These are phyloP conservation scores for Apis dorsata DNA, from an alignment of 1,140 invertebrate species.

Conservation along the genomic window DNA sequence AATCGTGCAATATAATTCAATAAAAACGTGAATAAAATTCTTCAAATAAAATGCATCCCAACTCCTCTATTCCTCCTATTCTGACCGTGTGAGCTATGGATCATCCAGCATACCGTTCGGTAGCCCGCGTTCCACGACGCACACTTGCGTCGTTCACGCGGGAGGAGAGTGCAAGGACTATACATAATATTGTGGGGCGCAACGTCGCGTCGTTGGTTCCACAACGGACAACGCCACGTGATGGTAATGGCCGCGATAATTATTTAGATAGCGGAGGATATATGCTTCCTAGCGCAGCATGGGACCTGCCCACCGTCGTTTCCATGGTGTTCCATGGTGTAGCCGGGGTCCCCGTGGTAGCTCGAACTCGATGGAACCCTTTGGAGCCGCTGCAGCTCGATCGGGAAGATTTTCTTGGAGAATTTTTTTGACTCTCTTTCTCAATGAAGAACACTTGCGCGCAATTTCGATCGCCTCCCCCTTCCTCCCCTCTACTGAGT, in stretches of 20 bases:
- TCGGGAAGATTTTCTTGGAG: no score
- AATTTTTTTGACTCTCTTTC: no score
- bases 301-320: slow-evolving; percentile 72
- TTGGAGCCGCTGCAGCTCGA: neutral
- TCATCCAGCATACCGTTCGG: slow-evolving; percentile 32
- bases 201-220: slow-evolving; percentile 68
- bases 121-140: slow-evolving; percentile 36
- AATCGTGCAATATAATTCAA: no score
- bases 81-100: neutral
- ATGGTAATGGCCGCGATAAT: slow-evolving; percentile 78
- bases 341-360: slow-evolving; percentile 42
- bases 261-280: slow-evolving; percentile 79
- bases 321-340: slow-evolving; percentile 60
- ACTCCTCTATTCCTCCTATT: no score
- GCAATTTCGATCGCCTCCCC: no score
- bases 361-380: slow-evolving; percentile 44
- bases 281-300: slow-evolving; percentile 78
- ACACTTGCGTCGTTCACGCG: neutral
- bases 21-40: no score
- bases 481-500: no score
- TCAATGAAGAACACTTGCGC: no score
- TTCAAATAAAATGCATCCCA: no score
- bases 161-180: slow-evolving; percentile 36
- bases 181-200: slow-evolving; percentile 72
- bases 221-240: slow-evolving; percentile 74